phyloP scores from a whole-genome alignment of 1,140 invertebrate genomes.

The Drosophila orena region DNA sequence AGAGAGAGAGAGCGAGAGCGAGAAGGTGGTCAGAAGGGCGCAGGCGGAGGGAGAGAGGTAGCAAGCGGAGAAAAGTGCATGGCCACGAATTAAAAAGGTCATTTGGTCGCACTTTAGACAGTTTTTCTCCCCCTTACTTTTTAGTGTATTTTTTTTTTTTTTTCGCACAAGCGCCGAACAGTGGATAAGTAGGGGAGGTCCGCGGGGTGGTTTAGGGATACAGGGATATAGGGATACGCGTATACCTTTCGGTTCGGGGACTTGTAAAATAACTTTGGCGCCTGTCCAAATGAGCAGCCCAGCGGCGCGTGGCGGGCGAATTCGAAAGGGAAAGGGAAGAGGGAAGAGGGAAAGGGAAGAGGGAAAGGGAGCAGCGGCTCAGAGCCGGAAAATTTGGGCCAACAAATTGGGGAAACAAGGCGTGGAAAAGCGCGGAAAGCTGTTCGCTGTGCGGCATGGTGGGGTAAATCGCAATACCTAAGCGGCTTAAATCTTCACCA shows the following conservation, averaged over 20 bases:
- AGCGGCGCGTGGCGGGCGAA: constrained; percentile 70
- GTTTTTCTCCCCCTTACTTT: constrained; percentile 9
- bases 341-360: no score
- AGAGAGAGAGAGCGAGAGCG: background rate
- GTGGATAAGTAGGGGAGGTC: background rate
- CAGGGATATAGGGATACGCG: background rate
- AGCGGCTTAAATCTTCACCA: background rate
- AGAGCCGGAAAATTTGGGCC: background rate
- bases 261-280: constrained; percentile 66
- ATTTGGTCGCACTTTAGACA: constrained; percentile 77
- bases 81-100: constrained; percentile 82
- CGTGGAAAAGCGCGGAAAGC: background rate
- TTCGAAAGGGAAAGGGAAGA: constrained; percentile 17
- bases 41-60: background rate
- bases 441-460: background rate
- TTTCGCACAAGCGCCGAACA: background rate
- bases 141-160: constrained; percentile 13
- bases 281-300: constrained; percentile 72
- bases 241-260: constrained; percentile 12
- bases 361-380: background rate
- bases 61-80: constrained; percentile 61
- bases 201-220: background rate
- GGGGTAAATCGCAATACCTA: background rate
- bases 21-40: background rate
- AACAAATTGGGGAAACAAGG: background rate